Conservation (phyloP, 2,797 vertebrate genomes). For the Pogoniulus pusillus region DNA sequence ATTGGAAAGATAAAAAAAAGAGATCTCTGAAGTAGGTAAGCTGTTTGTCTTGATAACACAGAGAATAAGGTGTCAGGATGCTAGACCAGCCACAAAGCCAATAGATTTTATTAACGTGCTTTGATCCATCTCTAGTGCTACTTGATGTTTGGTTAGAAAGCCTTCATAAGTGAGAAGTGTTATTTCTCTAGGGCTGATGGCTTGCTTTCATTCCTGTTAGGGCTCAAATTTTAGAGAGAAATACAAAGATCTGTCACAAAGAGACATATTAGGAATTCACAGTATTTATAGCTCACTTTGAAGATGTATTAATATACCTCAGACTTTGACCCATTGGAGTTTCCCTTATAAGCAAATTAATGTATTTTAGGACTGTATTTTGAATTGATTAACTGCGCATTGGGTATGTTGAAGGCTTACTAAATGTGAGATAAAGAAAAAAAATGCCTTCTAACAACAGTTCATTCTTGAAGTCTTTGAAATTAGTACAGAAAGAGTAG, state of each 20-base stretch:
- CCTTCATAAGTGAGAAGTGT: neutral
- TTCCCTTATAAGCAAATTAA: neutral
- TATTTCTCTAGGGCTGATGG: neutral
- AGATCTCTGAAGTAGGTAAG: neutral
- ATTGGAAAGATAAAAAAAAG: neutral
- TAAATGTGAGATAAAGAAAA: neutral
- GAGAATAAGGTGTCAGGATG: neutral
- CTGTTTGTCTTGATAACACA: neutral
- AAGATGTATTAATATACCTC: neutral
- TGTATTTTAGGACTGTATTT: neutral
- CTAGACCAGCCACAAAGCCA: neutral
- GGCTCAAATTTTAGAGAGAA: neutral
- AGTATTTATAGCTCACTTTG: neutral
- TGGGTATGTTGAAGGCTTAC: neutral
- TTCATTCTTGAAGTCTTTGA: neutral
- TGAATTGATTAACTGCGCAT: neutral
- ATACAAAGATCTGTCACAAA: neutral
- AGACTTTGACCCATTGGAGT: neutral
- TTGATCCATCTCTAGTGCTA: neutral
- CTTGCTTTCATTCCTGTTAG: neutral
- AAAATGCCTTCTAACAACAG: neutral
- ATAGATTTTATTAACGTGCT: neutral
- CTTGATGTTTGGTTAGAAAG: constrained; percentile 20
- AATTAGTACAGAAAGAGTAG: neutral
- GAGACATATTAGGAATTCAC: constrained; percentile 1